Evolutionary conservation across 2,797 vertebrate species (phyloP).

Genomic region (Botia almorhae): DNA sequence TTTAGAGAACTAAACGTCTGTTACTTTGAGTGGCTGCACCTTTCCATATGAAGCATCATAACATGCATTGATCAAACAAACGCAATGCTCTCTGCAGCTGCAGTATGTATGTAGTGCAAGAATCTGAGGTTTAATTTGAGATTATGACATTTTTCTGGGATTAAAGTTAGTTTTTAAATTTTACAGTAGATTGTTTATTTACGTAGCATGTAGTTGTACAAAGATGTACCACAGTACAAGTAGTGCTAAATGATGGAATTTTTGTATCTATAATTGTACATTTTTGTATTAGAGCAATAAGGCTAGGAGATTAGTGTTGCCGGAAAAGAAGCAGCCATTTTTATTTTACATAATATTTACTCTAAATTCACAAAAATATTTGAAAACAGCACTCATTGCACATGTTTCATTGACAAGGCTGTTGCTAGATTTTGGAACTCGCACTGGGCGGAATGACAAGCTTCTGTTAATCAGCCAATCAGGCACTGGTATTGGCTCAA

Average conservation of each 20-base stretch:
- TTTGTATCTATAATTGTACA: no score
- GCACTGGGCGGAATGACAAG: background rate
- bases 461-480: conserved; percentile 8
- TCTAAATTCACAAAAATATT: background rate
- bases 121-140: background rate
- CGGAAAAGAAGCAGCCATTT: background rate
- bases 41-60: conserved; percentile 16
- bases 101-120: background rate
- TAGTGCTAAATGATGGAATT: no score
- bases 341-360: background rate
- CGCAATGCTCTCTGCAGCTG: background rate
- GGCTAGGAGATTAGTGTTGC: background rate
- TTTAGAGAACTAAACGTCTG: conserved; percentile 49
- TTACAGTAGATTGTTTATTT: no score
- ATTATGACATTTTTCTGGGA: background rate
- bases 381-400: background rate
- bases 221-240: no score
- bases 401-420: background rate
- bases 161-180: no score
- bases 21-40: conserved; percentile 57
- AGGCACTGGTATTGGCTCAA: background rate
- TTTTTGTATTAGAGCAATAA: no score
- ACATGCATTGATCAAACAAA: no score
- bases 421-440: background rate
- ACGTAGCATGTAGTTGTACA: no score